Conservation (phyloP, 2,113 vertebrate species). For the Pycnonotus jocosus region DNA sequence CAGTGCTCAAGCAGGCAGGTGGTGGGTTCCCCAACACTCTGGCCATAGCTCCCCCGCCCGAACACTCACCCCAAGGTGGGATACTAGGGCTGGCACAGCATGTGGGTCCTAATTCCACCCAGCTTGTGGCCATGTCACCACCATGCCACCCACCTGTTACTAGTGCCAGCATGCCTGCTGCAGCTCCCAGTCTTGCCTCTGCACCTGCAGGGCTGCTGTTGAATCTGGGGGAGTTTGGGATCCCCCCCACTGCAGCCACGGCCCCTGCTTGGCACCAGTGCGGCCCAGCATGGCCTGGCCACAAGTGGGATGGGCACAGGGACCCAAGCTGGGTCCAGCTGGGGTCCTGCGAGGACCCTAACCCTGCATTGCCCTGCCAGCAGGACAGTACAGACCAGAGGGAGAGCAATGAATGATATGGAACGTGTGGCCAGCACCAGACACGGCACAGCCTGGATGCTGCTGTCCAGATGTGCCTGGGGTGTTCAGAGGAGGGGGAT, state of each 20-base stretch:
- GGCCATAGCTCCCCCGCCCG: neutral
- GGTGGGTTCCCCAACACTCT: neutral
- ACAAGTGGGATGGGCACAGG: neutral
- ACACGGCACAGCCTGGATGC: rapidly evolving
- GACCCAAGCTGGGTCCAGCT: neutral
- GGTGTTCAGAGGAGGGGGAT: neutral
- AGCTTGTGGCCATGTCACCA: neutral
- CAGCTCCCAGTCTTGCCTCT: neutral
- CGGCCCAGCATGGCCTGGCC: neutral
- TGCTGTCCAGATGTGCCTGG: neutral
- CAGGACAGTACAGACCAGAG: neutral
- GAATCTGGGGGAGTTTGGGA: neutral
- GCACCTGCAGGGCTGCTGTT: neutral
- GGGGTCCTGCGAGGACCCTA: neutral
- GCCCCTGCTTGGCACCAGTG: neutral
- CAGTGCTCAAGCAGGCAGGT: neutral
- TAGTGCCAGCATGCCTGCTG: neutral
- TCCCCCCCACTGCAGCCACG: too few species aligned
- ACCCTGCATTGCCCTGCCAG: neutral
- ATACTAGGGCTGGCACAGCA: neutral
- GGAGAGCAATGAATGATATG: rapidly evolving
- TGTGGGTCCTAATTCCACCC: rapidly evolving
- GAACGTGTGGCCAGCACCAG: neutral
- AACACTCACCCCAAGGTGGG: neutral
- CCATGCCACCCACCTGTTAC: neutral